These are phyloP conservation scores for Cyclophora albipunctata DNA, from an alignment of 2,888 invertebrate genomes.

Conservation along the genomic window DNA sequence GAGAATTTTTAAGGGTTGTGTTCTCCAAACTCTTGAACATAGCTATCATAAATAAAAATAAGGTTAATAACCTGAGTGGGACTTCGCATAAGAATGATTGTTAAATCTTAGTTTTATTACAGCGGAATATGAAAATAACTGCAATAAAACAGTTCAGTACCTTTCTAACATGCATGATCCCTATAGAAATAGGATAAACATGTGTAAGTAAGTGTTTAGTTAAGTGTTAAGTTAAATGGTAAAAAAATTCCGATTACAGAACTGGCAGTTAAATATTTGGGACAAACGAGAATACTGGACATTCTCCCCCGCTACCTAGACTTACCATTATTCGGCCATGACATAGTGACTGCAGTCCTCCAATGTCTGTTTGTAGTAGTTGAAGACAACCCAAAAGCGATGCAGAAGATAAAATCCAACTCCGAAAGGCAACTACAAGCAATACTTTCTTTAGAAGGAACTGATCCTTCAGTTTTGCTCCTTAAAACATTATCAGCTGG, in stretches of 20 bases:
- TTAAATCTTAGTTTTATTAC: too few relatives aligned
- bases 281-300: slow-evolving; percentile 77
- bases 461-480: slow-evolving; percentile 54
- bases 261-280: slow-evolving; percentile 78
- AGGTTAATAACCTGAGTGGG: too few relatives aligned
- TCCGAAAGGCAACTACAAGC: slow-evolving; percentile 58
- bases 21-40: too few relatives aligned
- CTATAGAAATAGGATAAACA: too few relatives aligned
- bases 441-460: slow-evolving; percentile 53
- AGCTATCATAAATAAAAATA: too few relatives aligned
- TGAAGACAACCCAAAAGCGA: slow-evolving; percentile 79
- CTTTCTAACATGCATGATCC: too few relatives aligned
- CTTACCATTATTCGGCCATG: slow-evolving; percentile 70
- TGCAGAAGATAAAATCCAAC: slow-evolving; percentile 67
- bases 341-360: slow-evolving; percentile 73
- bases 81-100: too few relatives aligned
- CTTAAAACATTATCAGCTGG: slow-evolving; percentile 77
- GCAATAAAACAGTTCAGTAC: too few relatives aligned
- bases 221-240: not conserved
- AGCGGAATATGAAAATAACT: too few relatives aligned
- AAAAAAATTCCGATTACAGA: slow-evolving; percentile 36
- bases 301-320: slow-evolving; percentile 77
- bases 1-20: too few relatives aligned
- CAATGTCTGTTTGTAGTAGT: slow-evolving; percentile 82
- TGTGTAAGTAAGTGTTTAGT: not conserved